Evolutionary conservation across 1,140 invertebrate species (phyloP), one percentile per base, ranked within the genome.

Genomic region (Diorhabda elongata): DNA sequence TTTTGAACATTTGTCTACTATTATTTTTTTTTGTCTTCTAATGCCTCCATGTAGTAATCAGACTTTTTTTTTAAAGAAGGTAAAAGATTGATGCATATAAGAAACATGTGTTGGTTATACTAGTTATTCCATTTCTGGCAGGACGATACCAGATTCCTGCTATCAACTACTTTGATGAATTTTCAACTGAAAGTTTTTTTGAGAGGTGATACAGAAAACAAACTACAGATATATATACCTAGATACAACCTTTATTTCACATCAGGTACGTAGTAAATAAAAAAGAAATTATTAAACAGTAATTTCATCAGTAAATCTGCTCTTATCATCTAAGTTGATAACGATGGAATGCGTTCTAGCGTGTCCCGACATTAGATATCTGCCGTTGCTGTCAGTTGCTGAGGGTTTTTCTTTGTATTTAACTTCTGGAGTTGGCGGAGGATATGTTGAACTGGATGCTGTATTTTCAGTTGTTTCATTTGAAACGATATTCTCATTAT

Each of bases 301-400:
- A 60, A 92, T 90, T 81, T 92, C 91, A 80, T 92, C 91, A 4
- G 90, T 91, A 78, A 91, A 92, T 67, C 90, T 84, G 77, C 87
- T 90, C 75, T 91, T 91, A 81, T 92, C 91, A 73, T 92, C 90
- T 72, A 92, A 81, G 81, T 92, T 91, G 66, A 92, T 90, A 74
- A 91, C 87, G 74, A 91, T 90, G 3, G 89, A 87, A 75, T 89
- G 88, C 63, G 89, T 90, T 69, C 86, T 85, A 5, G 89, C 86
- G 73, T 90, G 89, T 0, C 87, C 88, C 3, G 88, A 88, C 76
- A 87, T 87, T 5, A 86, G 80, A 64, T 78, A 73, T 44, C 77
- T 72, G 6, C 77, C 75, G 69, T 78, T 79, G 43, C 71, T 78
- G 62, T 77, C 75, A 64, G 65, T 68, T 69, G 70, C 79, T 43